These are phyloP conservation scores for Apaloderma vittatum DNA, from an alignment of 2,113 vertebrate genomes.

Conservation along the genomic window DNA sequence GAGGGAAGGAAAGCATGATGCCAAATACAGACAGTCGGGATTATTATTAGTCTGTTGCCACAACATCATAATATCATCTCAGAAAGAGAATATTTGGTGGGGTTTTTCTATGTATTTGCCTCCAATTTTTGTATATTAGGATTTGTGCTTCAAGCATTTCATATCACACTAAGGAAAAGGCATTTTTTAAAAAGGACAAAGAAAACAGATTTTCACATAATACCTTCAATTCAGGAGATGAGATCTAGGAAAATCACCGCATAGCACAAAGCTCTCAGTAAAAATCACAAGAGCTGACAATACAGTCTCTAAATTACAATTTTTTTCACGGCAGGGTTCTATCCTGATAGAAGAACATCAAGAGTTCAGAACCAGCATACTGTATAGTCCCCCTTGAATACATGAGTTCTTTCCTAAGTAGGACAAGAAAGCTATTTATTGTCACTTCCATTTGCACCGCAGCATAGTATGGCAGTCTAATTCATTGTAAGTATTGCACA, in stretches of 20 bases:
- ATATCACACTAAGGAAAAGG: background rate
- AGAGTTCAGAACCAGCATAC: background rate
- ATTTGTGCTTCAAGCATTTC: background rate
- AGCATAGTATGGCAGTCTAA: background rate
- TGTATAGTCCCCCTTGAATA: background rate
- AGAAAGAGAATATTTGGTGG: background rate
- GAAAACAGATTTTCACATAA: background rate
- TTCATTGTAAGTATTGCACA: background rate
- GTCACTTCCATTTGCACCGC: background rate
- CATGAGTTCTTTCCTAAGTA: background rate
- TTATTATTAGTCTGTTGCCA: background rate
- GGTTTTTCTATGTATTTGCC: background rate
- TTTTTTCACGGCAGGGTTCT: background rate
- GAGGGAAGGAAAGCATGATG: background rate
- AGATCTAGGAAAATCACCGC: background rate
- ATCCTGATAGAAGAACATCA: background rate
- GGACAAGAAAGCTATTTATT: background rate
- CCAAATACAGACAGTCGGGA: background rate
- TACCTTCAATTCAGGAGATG: background rate
- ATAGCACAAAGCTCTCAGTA: background rate
- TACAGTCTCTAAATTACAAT: background rate
- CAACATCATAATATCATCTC: background rate
- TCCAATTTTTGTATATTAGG: accelerated
- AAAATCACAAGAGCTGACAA: background rate
- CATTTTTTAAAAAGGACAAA: background rate